Percentiles rank a stretch among this genome's conserved stretches.
Conservation (phyloP, 1,140 invertebrate genomes). For the Drosophila kurseongensis region DNA sequence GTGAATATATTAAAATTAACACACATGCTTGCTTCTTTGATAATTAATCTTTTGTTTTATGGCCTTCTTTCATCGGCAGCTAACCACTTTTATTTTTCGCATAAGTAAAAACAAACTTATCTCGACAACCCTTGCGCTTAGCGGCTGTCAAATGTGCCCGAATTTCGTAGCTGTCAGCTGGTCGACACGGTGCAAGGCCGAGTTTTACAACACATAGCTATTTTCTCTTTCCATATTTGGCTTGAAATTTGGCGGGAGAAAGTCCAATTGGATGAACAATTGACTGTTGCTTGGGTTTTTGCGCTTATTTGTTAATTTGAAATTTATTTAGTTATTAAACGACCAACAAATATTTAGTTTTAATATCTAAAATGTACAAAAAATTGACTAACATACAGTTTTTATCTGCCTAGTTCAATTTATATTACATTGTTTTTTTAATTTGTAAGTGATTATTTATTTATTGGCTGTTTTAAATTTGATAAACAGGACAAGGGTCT, state of each 20-base stretch:
- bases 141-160: constrained; percentile 39
- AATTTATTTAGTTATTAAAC: neutral
- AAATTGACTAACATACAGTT: too few relatives aligned
- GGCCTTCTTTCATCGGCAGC: neutral
- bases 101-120: neutral
- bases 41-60: neutral
- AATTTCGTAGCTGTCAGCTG: constrained; percentile 49
- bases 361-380: too few relatives aligned
- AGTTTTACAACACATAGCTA: constrained; percentile 22
- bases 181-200: constrained; percentile 4
- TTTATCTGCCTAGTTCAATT: too few relatives aligned
- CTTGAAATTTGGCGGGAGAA: neutral
- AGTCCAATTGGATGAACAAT: constrained; percentile 22
- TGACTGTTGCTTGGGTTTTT: neutral
- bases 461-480: too few relatives aligned
- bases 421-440: too few relatives aligned
- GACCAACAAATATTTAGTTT: too few relatives aligned
- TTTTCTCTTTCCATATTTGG: neutral
- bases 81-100: rapidly evolving
- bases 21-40: neutral
- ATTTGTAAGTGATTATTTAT: too few relatives aligned
- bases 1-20: too few relatives aligned
- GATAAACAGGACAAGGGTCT: too few relatives aligned
- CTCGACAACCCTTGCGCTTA: constrained; percentile 41
- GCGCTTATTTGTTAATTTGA: neutral